Percentiles rank a stretch among this genome's conserved stretches.
phyloP scores from a whole-genome alignment of 1,140 invertebrate species.

The Ditylenchus dipsaci region DNA sequence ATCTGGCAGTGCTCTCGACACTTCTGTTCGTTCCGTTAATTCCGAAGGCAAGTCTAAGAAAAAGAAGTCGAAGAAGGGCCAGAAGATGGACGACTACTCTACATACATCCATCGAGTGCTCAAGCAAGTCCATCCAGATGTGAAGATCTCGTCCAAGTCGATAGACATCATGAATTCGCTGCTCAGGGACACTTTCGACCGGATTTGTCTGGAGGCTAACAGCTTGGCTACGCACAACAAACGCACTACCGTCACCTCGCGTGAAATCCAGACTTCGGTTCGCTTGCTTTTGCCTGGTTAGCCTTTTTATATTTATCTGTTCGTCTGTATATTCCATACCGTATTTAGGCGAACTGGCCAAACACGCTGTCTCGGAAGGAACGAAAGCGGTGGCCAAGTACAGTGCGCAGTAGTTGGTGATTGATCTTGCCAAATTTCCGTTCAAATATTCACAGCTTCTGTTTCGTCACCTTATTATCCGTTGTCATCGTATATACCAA shows the following conservation, averaged over 20 bases:
- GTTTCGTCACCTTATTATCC: too few species aligned
- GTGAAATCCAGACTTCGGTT: constrained; percentile 43
- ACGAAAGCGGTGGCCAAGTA: constrained; percentile 63
- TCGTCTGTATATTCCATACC: constrained; percentile 45
- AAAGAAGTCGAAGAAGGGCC: too few species aligned
- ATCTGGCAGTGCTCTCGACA: too few species aligned
- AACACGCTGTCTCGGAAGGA: constrained; percentile 59
- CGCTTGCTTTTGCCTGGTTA: constrained; percentile 61
- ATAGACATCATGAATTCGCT: constrained; percentile 68
- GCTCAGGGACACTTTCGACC: too few species aligned
- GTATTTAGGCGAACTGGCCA: constrained; percentile 60
- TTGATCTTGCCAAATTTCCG: too few species aligned
- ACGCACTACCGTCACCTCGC: constrained; percentile 39
- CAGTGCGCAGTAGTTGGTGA: constrained; percentile 26
- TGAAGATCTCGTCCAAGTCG: constrained; percentile 63
- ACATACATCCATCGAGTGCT: too few species aligned
- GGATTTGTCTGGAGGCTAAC: too few species aligned
- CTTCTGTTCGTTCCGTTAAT: too few species aligned
- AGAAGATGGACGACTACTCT: too few species aligned
- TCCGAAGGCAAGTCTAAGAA: constrained; percentile 51
- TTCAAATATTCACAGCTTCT: too few species aligned
- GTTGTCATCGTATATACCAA: too few species aligned
- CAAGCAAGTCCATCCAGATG: constrained; percentile 43
- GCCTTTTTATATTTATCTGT: constrained; percentile 60
- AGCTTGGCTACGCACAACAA: constrained; percentile 42